Conservation (phyloP, 2,797 vertebrate species). For the Arctocebus calabarensis region DNA sequence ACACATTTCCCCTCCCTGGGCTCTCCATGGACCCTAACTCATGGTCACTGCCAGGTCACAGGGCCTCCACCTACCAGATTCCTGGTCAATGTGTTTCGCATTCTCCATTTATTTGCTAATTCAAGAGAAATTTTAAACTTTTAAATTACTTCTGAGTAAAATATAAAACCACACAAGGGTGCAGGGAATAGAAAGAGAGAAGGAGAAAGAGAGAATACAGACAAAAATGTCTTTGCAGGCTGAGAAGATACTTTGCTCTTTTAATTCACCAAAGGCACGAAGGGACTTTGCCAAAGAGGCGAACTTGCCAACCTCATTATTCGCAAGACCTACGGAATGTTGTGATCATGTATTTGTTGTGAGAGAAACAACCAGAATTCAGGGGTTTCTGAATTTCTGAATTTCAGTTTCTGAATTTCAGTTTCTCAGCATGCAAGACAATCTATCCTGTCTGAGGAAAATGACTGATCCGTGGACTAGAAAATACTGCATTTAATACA, state of each 20-base stretch:
- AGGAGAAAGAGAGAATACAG: neutral
- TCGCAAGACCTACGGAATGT: slow-evolving; percentile 39
- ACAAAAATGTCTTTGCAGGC: neutral
- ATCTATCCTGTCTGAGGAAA: neutral
- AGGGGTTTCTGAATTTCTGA: neutral
- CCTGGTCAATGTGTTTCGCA: neutral
- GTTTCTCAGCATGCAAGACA: neutral
- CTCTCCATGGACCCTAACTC: neutral
- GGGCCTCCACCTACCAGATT: neutral
- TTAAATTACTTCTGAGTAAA: slow-evolving; percentile 32
- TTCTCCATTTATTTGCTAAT: slow-evolving; percentile 17
- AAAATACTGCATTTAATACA: neutral
- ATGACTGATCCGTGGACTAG: neutral
- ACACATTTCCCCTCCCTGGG: neutral
- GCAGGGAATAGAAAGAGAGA: neutral
- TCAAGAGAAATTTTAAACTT: neutral
- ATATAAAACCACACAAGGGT: neutral
- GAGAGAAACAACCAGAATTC: slow-evolving; percentile 43
- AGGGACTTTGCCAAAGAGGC: slow-evolving; percentile 15
- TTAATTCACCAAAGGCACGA: neutral
- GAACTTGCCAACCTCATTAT: slow-evolving; percentile 49
- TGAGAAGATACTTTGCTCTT: neutral
- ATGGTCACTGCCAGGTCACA: neutral
- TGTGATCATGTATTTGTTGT: slow-evolving; percentile 42
- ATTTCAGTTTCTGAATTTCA: too few species aligned